Percentiles rank a stretch among this genome's conserved stretches.
Evolutionary conservation across 2,888 invertebrate species (phyloP).

Genomic region (Eupithecia insigniata): DNA sequence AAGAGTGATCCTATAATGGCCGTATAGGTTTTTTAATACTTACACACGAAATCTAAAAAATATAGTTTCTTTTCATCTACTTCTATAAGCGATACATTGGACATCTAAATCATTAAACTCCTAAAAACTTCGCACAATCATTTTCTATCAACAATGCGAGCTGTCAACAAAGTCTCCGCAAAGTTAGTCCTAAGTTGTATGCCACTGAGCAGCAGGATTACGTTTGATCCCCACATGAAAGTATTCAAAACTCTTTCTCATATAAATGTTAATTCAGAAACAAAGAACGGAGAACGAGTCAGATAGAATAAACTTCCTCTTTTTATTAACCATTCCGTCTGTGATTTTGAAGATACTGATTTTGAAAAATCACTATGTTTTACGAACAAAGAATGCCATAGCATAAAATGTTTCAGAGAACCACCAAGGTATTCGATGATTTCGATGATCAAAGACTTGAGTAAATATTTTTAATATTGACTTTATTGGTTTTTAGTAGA

Average conservation of each 20-base stretch:
- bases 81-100: not conserved
- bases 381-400: too few species aligned
- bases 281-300: constrained; percentile 49
- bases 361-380: not conserved
- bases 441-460: too few species aligned
- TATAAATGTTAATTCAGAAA: constrained; percentile 70
- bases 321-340: constrained; percentile 45
- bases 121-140: not conserved
- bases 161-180: constrained; percentile 33
- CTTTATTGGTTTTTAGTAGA: not conserved
- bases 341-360: not conserved
- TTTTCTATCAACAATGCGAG: constrained; percentile 13
- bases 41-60: not conserved
- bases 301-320: constrained; percentile 54
- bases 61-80: not conserved
- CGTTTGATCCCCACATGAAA: constrained; percentile 46
- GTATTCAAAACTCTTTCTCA: constrained; percentile 67
- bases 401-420: too few species aligned
- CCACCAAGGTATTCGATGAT: too few species aligned
- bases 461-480: too few species aligned
- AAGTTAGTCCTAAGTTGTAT: constrained; percentile 33
- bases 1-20: too few species aligned
- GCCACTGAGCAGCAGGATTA: constrained; percentile 23
- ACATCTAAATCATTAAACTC: not conserved
- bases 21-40: not conserved